Evolutionary conservation across 2,888 invertebrate species (phyloP).

Genomic region (Caradrina kadenii): DNA sequence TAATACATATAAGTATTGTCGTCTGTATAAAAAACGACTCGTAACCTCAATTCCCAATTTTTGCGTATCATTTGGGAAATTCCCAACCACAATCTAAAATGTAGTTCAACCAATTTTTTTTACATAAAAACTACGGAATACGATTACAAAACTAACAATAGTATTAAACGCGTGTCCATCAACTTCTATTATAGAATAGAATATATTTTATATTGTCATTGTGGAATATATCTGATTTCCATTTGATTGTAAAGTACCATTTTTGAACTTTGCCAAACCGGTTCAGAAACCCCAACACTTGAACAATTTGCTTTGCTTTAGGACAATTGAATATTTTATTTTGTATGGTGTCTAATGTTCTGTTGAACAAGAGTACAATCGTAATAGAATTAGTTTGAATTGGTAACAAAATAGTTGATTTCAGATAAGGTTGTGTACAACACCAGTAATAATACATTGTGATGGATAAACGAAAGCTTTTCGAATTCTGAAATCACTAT

Average conservation of each 20-base stretch:
- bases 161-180: slow-evolving; percentile 50
- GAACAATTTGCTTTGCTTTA: slow-evolving; percentile 37
- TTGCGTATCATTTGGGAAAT: slow-evolving; percentile 5
- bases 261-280: slow-evolving; percentile 39
- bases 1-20: no score
- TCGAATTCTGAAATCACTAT: no score
- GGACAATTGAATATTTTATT: slow-evolving; percentile 57
- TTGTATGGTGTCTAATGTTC: slow-evolving; percentile 43
- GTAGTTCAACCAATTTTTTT: slow-evolving; percentile 1
- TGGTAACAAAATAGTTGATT: slow-evolving; percentile 24
- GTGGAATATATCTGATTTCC: slow-evolving; percentile 56
- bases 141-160: slow-evolving; percentile 42
- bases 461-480: neutral
- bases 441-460: neutral
- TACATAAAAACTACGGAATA: slow-evolving; percentile 21
- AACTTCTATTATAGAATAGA: slow-evolving; percentile 49
- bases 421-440: slow-evolving; percentile 10
- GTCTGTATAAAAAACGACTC: no score
- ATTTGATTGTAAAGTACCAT: slow-evolving; percentile 46
- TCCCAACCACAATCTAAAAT: slow-evolving; percentile 14
- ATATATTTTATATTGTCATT: slow-evolving; percentile 37
- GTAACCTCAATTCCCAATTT: neutral
- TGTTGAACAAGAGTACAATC: slow-evolving; percentile 11
- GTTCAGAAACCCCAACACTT: slow-evolving; percentile 41
- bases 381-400: slow-evolving; percentile 41